phyloP scores from a whole-genome alignment of 2,888 invertebrate species.

The Nomada fabriciana region DNA sequence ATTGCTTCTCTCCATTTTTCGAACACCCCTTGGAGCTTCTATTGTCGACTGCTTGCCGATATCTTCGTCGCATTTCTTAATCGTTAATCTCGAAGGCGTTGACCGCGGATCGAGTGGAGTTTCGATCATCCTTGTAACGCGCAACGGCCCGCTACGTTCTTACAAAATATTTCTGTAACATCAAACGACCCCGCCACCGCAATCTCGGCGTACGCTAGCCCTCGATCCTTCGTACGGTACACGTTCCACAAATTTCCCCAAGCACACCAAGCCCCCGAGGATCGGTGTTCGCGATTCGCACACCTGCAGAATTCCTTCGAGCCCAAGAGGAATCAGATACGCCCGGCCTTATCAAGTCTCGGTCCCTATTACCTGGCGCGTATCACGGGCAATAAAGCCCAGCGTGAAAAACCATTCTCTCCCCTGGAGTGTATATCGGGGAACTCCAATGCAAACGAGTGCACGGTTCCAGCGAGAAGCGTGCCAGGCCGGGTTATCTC shows the following conservation, averaged over 20 bases:
- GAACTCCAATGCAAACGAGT: constrained; percentile 8
- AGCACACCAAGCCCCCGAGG: not conserved
- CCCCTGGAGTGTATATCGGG: not conserved
- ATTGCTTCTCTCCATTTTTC: not conserved
- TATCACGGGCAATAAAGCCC: constrained; percentile 20
- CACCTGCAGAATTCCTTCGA: not conserved
- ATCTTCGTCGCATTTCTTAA: too few relatives aligned
- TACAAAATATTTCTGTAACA: too few relatives aligned
- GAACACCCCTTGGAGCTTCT: too few relatives aligned
- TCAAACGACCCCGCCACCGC: too few relatives aligned
- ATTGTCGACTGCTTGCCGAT: too few relatives aligned
- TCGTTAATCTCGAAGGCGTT: too few relatives aligned
- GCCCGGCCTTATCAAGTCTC: not conserved
- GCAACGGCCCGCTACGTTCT: too few relatives aligned
- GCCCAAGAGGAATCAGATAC: not conserved
- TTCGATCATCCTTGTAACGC: too few relatives aligned
- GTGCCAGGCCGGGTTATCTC: constrained; percentile 24
- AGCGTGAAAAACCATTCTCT: not conserved
- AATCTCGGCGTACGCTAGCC: not conserved
- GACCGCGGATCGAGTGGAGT: too few relatives aligned
- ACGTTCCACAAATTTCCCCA: not conserved
- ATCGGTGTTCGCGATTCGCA: not conserved
- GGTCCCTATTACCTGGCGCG: constrained; percentile 4
- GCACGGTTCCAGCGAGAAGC: constrained; percentile 18
- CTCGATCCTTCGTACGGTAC: not conserved